These are phyloP conservation scores for Coelopa frigida DNA, from an alignment of 1,140 invertebrate species.

Conservation along the genomic window DNA sequence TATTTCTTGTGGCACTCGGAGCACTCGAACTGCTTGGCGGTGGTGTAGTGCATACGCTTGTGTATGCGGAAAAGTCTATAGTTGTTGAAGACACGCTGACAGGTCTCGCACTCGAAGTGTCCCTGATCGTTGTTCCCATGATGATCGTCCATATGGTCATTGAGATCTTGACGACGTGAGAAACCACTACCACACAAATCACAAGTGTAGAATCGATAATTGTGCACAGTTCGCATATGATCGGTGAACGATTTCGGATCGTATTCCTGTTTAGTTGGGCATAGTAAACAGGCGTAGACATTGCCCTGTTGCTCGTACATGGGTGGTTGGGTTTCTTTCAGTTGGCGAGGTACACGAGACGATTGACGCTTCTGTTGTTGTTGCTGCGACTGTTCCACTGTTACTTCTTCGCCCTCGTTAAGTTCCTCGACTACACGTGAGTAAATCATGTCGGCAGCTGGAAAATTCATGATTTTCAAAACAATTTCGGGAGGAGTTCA, in stretches of 20 bases:
- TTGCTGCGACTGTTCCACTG: not conserved
- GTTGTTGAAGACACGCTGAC: constrained; percentile 57
- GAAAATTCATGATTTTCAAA: too few species aligned
- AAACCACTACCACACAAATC: constrained; percentile 62
- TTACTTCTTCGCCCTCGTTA: not conserved
- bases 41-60: constrained; percentile 55
- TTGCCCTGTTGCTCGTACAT: constrained; percentile 4
- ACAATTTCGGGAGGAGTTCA: too few species aligned
- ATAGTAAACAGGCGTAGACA: constrained; percentile 10
- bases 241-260: constrained; percentile 53
- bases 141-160: constrained; percentile 59
- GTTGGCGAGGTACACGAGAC: not conserved
- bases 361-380: not conserved
- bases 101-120: constrained; percentile 59
- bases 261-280: constrained; percentile 18
- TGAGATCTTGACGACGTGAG: constrained; percentile 54
- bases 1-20: constrained; percentile 58
- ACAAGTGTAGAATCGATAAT: constrained; percentile 61
- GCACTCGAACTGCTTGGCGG: constrained; percentile 57
- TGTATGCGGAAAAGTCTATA: constrained; percentile 56
- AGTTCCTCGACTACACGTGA: not conserved
- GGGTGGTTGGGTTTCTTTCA: not conserved
- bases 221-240: constrained; percentile 56
- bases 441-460: not conserved
- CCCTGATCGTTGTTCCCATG: constrained; percentile 47